These are phyloP conservation scores for Yponomeuta cagnagella DNA, from an alignment of 2,888 invertebrate genomes.

Conservation along the genomic window DNA sequence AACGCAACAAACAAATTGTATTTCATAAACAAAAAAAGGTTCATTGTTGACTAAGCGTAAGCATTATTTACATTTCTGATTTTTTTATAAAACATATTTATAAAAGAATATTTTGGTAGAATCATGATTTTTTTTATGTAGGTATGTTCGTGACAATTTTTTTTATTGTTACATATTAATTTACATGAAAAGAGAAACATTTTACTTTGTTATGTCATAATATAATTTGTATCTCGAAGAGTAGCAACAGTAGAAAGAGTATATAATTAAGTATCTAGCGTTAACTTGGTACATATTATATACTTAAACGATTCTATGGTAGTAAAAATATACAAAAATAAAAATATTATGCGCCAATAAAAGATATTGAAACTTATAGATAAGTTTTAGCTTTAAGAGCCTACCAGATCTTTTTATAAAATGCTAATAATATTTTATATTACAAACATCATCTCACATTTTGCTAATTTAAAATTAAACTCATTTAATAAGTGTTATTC, in stretches of 20 bases:
- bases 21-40: too few relatives aligned
- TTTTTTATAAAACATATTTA: too few relatives aligned
- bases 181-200: too few relatives aligned
- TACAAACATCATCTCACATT: background rate
- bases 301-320: background rate
- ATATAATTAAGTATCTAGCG: background rate
- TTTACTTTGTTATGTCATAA: background rate
- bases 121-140: too few relatives aligned
- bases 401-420: background rate
- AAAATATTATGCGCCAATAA: background rate
- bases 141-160: too few relatives aligned
- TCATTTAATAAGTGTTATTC: background rate
- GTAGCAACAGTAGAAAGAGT: background rate
- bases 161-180: too few relatives aligned
- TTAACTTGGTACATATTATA: background rate
- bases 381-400: background rate
- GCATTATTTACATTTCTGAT: too few relatives aligned
- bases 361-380: background rate
- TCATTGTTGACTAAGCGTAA: too few relatives aligned
- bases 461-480: background rate
- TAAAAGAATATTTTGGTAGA: too few relatives aligned
- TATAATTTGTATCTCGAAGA: background rate
- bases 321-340: background rate
- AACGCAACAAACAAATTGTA: too few relatives aligned
- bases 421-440: slow-evolving; percentile 4